Evolutionary conservation across 2,888 invertebrate genomes (phyloP).

Genomic region (Drosophila quinaria): DNA sequence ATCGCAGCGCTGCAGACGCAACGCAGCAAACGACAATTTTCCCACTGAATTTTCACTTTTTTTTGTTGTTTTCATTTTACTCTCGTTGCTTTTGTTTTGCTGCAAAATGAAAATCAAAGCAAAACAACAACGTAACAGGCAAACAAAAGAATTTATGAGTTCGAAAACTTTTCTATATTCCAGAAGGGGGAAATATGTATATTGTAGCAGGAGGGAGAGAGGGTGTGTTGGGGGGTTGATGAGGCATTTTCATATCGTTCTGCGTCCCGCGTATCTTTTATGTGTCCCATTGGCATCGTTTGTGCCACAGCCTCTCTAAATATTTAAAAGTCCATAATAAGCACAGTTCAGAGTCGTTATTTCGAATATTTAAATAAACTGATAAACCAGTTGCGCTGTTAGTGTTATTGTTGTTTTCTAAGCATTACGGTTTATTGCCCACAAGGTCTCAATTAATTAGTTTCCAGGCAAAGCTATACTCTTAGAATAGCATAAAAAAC

Average conservation of each 20-base stretch:
- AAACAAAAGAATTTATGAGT: slow-evolving; percentile 75
- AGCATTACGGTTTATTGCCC: slow-evolving; percentile 24
- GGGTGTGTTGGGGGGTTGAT: too few relatives aligned
- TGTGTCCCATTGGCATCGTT: slow-evolving; percentile 72
- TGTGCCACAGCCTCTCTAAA: slow-evolving; percentile 50
- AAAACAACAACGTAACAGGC: slow-evolving; percentile 40
- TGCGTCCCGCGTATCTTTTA: slow-evolving; percentile 54
- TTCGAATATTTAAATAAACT: slow-evolving; percentile 54
- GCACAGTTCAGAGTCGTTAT: slow-evolving; percentile 52
- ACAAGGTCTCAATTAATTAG: slow-evolving; percentile 62
- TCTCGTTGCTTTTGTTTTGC: slow-evolving; percentile 31
- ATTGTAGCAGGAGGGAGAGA: too few relatives aligned
- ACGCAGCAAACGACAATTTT: slow-evolving; percentile 71
- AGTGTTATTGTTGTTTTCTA: slow-evolving; percentile 21
- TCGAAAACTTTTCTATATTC: slow-evolving; percentile 67
- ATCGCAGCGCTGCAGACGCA: slow-evolving; percentile 54
- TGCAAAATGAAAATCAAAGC: slow-evolving; percentile 64
- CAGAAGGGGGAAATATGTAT: background rate
- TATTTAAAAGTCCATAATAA: slow-evolving; percentile 74
- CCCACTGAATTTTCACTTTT: slow-evolving; percentile 80
- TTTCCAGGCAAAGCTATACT: slow-evolving; percentile 13
- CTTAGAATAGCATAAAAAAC: slow-evolving; percentile 9
- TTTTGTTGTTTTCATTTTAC: slow-evolving; percentile 47
- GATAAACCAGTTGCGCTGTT: slow-evolving; percentile 52
- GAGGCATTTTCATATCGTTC: slow-evolving; percentile 32